phyloP scores from a whole-genome alignment of 64 coral and sea anemone species.

The Pocillopora verrucosa region DNA sequence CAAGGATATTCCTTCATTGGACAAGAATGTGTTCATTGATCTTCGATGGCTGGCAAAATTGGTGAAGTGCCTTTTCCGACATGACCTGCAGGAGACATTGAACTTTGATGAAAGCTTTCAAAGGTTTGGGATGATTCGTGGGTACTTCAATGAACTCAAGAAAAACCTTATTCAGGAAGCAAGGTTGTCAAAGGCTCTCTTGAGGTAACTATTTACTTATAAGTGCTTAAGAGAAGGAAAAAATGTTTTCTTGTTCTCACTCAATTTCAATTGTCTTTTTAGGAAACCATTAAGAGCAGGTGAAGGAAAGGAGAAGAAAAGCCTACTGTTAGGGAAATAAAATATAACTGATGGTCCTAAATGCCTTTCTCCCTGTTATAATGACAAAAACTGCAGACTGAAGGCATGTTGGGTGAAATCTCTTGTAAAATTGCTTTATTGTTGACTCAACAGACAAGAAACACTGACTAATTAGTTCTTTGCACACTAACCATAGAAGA shows the following conservation, averaged over 20 bases:
- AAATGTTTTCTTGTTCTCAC: neutral
- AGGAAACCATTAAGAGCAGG: no score
- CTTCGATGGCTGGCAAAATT: conserved; percentile 71
- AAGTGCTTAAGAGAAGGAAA: neutral
- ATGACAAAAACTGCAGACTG: no score
- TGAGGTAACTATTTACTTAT: conserved; percentile 54
- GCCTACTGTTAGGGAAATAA: no score
- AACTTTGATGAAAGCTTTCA: conserved; percentile 39
- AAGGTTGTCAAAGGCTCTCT: conserved; percentile 54
- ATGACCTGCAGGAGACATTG: conserved; percentile 62
- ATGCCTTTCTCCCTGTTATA: no score
- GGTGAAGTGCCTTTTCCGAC: conserved; percentile 75
- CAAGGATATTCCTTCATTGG: conserved; percentile 29
- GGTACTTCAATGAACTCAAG: conserved; percentile 37
- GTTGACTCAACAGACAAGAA: no score
- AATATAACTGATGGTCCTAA: no score
- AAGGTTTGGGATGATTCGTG: neutral
- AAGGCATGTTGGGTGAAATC: no score
- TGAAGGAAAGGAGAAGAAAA: no score
- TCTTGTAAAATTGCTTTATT: no score
- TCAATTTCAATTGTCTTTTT: no score
- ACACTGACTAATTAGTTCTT: no score
- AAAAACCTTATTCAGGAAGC: conserved; percentile 29
- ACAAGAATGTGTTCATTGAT: conserved; percentile 69
- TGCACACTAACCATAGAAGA: no score